Evolutionary conservation across 2,797 vertebrate species (phyloP).

Genomic region (Protonibea diacanthus): DNA sequence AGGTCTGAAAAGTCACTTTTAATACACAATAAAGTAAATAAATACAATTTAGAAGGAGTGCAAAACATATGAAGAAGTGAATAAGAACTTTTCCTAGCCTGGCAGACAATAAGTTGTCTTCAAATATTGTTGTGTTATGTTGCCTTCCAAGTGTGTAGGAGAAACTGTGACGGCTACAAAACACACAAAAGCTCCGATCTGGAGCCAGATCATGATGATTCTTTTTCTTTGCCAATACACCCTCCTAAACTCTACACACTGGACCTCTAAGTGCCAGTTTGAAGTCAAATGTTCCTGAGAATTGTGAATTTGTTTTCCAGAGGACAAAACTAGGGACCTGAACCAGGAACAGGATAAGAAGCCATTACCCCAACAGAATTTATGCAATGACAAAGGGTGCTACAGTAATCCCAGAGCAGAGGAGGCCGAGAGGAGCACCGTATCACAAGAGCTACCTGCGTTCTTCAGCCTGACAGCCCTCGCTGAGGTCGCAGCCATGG

Average conservation of each 20-base stretch:
- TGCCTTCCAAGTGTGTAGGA: too few species aligned
- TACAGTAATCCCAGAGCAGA: conserved; percentile 80
- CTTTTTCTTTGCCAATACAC: too few species aligned
- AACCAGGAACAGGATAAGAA: conserved; percentile 90
- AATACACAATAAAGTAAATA: background rate
- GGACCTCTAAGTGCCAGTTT: background rate
- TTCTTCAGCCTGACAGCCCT: conserved; percentile 98
- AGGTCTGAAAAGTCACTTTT: background rate
- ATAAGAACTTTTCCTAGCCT: background rate
- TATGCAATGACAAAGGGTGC: conserved; percentile 89
- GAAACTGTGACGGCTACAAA: too few species aligned
- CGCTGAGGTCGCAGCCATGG: conserved; percentile 99
- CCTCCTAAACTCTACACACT: too few species aligned
- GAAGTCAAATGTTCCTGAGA: conserved; percentile 7
- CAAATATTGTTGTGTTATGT: background rate
- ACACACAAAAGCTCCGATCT: too few species aligned
- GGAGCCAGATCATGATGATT: too few species aligned
- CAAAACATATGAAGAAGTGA: background rate
- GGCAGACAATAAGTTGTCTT: background rate
- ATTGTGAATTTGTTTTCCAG: conserved; percentile 69
- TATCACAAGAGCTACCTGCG: conserved; percentile 87
- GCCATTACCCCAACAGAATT: conserved; percentile 88
- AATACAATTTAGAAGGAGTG: background rate
- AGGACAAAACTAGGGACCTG: conserved; percentile 91
- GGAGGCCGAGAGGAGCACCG: conserved; percentile 85